Conservation (phyloP, 2,113 vertebrate species). For the Oplegnathus fasciatus region DNA sequence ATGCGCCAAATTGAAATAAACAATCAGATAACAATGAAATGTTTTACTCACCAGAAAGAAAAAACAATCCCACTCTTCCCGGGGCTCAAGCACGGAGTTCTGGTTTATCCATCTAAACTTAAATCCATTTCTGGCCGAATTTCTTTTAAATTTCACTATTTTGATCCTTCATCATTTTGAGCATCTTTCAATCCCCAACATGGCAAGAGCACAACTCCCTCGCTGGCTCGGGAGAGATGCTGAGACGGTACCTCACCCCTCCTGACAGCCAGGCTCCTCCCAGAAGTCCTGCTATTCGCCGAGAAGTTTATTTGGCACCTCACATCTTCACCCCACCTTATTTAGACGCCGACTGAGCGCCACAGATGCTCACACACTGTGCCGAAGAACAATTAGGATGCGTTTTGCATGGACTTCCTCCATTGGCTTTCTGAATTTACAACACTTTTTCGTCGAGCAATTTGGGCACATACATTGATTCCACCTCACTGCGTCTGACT, state of each 20-base stretch:
- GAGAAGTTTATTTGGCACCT: slow-evolving; percentile 72
- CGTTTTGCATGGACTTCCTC: not conserved
- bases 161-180: slow-evolving; percentile 38
- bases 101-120: slow-evolving; percentile 42
- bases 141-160: slow-evolving; percentile 9
- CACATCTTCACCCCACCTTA: slow-evolving; percentile 64
- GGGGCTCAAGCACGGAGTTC: slow-evolving; percentile 41
- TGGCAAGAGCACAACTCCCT: slow-evolving; percentile 53
- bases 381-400: slow-evolving; percentile 9
- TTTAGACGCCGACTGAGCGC: slow-evolving; percentile 42
- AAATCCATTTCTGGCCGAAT: slow-evolving; percentile 19
- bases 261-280: slow-evolving; percentile 81
- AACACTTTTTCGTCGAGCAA: not conserved
- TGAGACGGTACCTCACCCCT: slow-evolving; percentile 69
- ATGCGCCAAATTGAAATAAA: not conserved
- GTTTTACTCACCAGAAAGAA: slow-evolving; percentile 72
- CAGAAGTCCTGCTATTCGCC: slow-evolving; percentile 80
- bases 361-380: slow-evolving; percentile 22
- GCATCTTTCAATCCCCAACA: slow-evolving; percentile 55
- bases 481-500: not conserved
- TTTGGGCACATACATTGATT: not conserved
- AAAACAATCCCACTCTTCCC: slow-evolving; percentile 15
- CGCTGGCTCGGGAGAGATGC: slow-evolving; percentile 71
- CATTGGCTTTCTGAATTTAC: not conserved
- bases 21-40: not conserved